phyloP scores from a whole-genome alignment of 2,113 vertebrate genomes.

The Apaloderma vittatum region DNA sequence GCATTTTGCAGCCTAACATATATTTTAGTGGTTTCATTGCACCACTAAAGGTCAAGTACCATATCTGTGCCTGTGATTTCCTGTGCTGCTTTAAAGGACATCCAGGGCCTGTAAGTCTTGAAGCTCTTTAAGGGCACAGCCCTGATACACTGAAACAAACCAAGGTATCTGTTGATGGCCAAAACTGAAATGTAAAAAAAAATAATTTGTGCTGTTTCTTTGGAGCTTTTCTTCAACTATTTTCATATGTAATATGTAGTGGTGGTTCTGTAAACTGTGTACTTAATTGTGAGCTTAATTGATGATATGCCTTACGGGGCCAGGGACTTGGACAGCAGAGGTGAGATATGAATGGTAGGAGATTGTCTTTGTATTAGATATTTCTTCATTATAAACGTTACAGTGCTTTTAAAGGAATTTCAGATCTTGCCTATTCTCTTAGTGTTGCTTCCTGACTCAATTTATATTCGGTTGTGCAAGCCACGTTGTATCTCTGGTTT shows the following conservation, averaged over 20 bases:
- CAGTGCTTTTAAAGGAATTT: neutral
- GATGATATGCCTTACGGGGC: neutral
- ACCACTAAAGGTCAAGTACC: slow-evolving; percentile 61
- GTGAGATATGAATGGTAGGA: neutral
- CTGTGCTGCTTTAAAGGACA: slow-evolving; percentile 51
- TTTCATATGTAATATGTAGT: neutral
- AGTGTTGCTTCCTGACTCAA: neutral
- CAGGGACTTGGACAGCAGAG: neutral
- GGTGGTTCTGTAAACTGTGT: neutral
- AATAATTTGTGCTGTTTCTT: neutral
- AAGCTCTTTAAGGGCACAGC: slow-evolving; percentile 15
- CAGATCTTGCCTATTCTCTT: neutral
- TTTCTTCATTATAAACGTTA: slow-evolving; percentile 32
- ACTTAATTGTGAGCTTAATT: neutral
- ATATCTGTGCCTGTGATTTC: slow-evolving; percentile 56
- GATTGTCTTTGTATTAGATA: neutral
- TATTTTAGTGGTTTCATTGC: slow-evolving; percentile 55
- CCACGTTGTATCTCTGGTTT: neutral
- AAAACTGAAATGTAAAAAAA: neutral
- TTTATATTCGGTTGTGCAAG: neutral
- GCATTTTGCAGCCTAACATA: slow-evolving; percentile 60
- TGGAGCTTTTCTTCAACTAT: neutral
- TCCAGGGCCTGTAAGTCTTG: slow-evolving; percentile 51
- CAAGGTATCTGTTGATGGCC: neutral
- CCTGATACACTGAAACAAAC: neutral